phyloP scores from a whole-genome alignment of 2,888 invertebrate genomes.

The Argynnis bischoffii region DNA sequence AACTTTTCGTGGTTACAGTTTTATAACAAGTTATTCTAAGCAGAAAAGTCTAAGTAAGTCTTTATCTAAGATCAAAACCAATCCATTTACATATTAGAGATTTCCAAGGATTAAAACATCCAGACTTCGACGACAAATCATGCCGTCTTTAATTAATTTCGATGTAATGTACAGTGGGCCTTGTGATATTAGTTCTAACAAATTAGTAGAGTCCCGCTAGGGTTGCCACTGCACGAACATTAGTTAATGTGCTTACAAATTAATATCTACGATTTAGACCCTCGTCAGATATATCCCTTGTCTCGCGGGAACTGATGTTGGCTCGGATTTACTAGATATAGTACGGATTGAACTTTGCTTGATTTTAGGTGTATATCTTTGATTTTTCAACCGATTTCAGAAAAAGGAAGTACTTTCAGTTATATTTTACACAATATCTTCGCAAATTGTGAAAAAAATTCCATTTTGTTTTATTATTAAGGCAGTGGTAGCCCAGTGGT shows the following conservation, averaged over 20 bases:
- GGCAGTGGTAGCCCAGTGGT: too few relatives aligned
- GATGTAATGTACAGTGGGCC: constrained; percentile 21
- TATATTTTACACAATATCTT: too few relatives aligned
- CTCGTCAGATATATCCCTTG: constrained; percentile 59
- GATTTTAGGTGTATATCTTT: constrained; percentile 13
- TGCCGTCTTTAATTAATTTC: constrained; percentile 27
- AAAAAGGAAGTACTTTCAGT: too few relatives aligned
- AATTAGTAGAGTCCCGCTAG: constrained; percentile 61
- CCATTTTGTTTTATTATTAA: too few relatives aligned
- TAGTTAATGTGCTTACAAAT: constrained; percentile 80
- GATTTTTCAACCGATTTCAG: too few relatives aligned
- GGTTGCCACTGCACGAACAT: constrained; percentile 60
- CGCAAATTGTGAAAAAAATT: too few relatives aligned
- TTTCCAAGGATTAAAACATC: constrained; percentile 2
- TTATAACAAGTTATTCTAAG: too few relatives aligned
- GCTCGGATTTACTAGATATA: constrained; percentile 17
- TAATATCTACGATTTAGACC: constrained; percentile 81
- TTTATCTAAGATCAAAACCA: neutral
- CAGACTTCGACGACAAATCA: constrained; percentile 16
- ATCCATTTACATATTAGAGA: constrained; percentile 6
- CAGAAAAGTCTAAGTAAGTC: neutral
- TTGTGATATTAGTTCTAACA: constrained; percentile 55
- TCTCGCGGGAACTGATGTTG: constrained; percentile 31
- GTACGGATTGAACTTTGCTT: constrained; percentile 19
- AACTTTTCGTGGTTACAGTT: too few relatives aligned